Base-by-base conservation (phyloP, 2,797 vertebrate genomes). In the Jordanella pulchra region DNA sequence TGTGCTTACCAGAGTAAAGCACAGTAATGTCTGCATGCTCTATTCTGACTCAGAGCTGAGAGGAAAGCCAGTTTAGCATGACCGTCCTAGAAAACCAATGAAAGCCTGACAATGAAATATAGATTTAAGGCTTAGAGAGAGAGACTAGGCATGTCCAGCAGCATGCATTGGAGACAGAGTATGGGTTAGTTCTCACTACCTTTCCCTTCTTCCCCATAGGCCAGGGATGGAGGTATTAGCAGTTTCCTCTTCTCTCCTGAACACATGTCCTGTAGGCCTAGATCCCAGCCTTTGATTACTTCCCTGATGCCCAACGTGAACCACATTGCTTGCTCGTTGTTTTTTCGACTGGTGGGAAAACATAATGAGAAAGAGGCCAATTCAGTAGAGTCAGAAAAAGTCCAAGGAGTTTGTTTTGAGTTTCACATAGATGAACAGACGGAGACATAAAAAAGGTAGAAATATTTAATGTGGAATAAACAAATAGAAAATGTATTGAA, bases 121-220 rank as follows among this genome's bases (percentile, higher is more conserved):
- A 45, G 78, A 44, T 15, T 5, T 2, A 25, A 39, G 18, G n/a
- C 32, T 25, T 15, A 42, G 35, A 63, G 35, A 63, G 35, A 35
- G 25, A 23, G 11, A 15, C 48, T 50, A 27, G 23, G 21, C 18
- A 54, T 5, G 23, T 44, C 17, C 18, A 32, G 25, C 65, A 63
- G 15, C 76, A 74, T 90, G 75, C 78, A 72, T 48, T 30, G 23
- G 54, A n/a, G 42, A 64, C 17, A 45, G 35, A 64, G 60, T 3
- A 28, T 0, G 4, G 27, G 50, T 10, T 15, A 27, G n/a, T 28
- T 18, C n/a, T 4, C 4, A 2, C 23, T 84, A 99, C 98, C 98
- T 96, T 95, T 97, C 47, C 98, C 98, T 80, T 98, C 97, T 93
- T 97, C 98, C 72, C 98, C 98, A 69, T 98, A 99, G 74, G 94